phyloP scores from a whole-genome alignment of 2,888 invertebrate genomes.

The Protodeltote pygarga region DNA sequence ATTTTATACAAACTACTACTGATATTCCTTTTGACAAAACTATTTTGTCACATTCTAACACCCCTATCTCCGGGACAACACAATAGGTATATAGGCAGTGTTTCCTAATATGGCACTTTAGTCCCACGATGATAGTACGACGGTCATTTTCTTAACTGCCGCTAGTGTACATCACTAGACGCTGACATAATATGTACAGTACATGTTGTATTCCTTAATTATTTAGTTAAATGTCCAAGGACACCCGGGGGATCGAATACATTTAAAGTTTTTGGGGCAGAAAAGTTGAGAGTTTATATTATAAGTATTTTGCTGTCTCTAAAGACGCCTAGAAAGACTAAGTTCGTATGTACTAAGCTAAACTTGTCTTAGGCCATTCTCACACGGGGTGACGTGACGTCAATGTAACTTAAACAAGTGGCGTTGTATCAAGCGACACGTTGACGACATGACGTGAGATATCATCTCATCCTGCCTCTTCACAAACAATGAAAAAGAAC shows the following conservation, averaged over 20 bases:
- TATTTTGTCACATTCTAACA: neutral
- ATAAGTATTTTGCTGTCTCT: conserved; percentile 5
- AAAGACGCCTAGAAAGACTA: conserved; percentile 2
- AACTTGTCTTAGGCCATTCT: no score
- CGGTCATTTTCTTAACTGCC: conserved; percentile 40
- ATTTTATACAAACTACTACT: no score
- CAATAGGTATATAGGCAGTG: conserved; percentile 26
- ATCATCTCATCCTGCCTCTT: no score
- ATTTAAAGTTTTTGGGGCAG: conserved; percentile 14
- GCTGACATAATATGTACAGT: conserved; percentile 13
- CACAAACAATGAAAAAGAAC: no score
- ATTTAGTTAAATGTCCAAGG: conserved; percentile 25
- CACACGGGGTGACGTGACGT: no score
- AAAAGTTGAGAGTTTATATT: conserved; percentile 25
- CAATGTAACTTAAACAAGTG: no score
- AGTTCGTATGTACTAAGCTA: neutral
- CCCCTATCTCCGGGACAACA: conserved; percentile 23
- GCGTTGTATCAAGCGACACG: no score
- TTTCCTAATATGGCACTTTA: conserved; percentile 48
- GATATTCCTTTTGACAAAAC: no score
- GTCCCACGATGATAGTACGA: conserved; percentile 33
- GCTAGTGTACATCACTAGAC: conserved; percentile 19
- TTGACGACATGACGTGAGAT: no score
- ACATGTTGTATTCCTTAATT: conserved; percentile 39
- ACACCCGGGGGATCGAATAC: conserved; percentile 1